A percentile compares a stretch with the other conserved stretches of the same genome.
Evolutionary conservation across 2,113 vertebrate species (phyloP).

Genomic region (Aythya baeri): DNA sequence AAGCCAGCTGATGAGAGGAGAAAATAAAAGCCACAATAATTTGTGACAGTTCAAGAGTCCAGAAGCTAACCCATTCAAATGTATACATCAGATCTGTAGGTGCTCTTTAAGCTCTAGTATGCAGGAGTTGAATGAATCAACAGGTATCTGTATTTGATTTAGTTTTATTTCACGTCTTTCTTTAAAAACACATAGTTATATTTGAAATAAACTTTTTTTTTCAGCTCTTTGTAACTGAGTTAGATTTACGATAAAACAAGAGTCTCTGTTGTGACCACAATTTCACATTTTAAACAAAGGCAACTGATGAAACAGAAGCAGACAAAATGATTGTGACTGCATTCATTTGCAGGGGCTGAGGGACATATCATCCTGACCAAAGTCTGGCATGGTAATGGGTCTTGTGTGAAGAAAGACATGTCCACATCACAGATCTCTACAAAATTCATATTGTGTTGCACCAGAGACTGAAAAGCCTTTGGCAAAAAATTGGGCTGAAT

Average conservation of each 20-base stretch:
- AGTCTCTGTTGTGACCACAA: not conserved
- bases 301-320: not conserved
- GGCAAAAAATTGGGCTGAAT: not conserved
- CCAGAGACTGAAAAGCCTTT: not conserved
- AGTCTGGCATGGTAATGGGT: accelerated
- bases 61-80: not conserved
- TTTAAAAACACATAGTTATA: not conserved
- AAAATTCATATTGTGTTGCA: not conserved
- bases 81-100: not conserved
- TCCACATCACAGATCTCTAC: accelerated
- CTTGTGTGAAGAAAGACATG: not conserved
- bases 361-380: not conserved
- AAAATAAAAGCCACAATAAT: not conserved
- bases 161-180: not conserved
- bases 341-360: not conserved
- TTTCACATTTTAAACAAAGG: not conserved
- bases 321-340: not conserved
- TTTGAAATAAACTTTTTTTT: not conserved
- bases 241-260: not conserved
- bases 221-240: not conserved
- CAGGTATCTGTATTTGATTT: not conserved
- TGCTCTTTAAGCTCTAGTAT: not conserved
- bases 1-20: not conserved
- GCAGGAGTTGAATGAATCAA: not conserved
- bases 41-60: not conserved